These are phyloP conservation scores for Parazoanthus darwini DNA, from an alignment of 92 coral and sea anemone species.

Conservation along the genomic window DNA sequence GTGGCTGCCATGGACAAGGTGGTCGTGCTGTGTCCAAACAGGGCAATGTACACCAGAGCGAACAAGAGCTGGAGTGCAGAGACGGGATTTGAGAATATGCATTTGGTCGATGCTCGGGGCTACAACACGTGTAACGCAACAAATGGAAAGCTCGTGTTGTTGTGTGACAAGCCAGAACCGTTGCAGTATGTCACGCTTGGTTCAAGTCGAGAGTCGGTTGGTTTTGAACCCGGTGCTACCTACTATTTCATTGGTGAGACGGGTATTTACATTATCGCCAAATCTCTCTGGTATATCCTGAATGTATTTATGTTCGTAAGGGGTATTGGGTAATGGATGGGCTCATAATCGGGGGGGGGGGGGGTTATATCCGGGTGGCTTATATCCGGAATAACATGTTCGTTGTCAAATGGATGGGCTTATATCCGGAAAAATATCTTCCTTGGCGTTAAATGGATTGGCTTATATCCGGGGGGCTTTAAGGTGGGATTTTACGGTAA, in stretches of 20 bases:
- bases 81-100: slow-evolving; percentile 8
- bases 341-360: no score
- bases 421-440: no score
- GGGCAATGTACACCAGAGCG: slow-evolving; percentile 19
- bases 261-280: no score
- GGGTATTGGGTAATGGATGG: no score
- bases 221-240: slow-evolving; percentile 1
- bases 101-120: slow-evolving; percentile 13
- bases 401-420: no score
- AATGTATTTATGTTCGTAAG: no score
- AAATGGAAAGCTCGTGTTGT: slow-evolving; percentile 10
- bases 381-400: no score
- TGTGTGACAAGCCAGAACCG: slow-evolving; percentile 41
- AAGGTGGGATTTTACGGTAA: no score
- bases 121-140: slow-evolving; percentile 20
- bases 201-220: not conserved
- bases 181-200: slow-evolving; percentile 40
- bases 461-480: no score
- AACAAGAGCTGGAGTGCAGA: slow-evolving; percentile 23
- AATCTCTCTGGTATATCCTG: no score
- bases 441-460: no score
- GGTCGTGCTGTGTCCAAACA: slow-evolving; percentile 33
- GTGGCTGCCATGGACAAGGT: slow-evolving; percentile 11
- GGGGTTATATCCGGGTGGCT: no score
- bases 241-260: slow-evolving; percentile 31